Base-by-base conservation (phyloP, 2,888 invertebrate species). In the Alloscopus bannaensis region DNA sequence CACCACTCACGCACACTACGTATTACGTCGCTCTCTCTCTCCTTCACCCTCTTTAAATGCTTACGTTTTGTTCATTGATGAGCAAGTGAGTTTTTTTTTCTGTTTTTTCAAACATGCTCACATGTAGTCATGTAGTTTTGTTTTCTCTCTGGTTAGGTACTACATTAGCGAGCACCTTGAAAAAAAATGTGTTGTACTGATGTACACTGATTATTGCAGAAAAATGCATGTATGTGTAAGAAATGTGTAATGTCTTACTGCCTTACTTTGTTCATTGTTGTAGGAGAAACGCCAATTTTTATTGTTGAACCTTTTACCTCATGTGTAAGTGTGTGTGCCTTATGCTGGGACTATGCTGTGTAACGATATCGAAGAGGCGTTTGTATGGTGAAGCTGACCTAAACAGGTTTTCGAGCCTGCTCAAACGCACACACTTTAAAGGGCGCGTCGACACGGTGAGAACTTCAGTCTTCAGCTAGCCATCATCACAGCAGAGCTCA, bases 331-430 rank as follows among this genome's bases (percentile, higher is more conserved):
- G 18, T 24, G 29, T 42, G 28, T 57, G 29, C 57, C 36, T 28
- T 55, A 55, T 20, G n/a, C n/a, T n/a, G n/a, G n/a, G n/a, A n/a
- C n/a, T n/a, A n/a, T n/a, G n/a, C n/a, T n/a, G n/a, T n/a, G n/a
- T n/a, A n/a, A n/a, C n/a, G n/a, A n/a, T n/a, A n/a, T n/a, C n/a
- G n/a, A n/a, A 18, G 31, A 31, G 64, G 16, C 47, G 36, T 60
- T 22, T 28, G 24, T 31, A 18, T 45, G 47, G 36, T 24, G 20
- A 36, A 28, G 24, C 24, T 77, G 70, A 77, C 77, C 70, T 77
- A 77, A 57, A 77, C 77, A 77, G 77, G 77, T 77, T 77, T 77
- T 77, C 77, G 77, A 77, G 57, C 70, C 50, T 76, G 68, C 52
- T 29, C 45, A 31, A 69, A 77, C 52, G 55, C 55, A 45, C 62